Percentiles rank a stretch among this genome's conserved stretches.
Conservation (phyloP, 2,888 invertebrate genomes). For the Pimpla rufipes region DNA sequence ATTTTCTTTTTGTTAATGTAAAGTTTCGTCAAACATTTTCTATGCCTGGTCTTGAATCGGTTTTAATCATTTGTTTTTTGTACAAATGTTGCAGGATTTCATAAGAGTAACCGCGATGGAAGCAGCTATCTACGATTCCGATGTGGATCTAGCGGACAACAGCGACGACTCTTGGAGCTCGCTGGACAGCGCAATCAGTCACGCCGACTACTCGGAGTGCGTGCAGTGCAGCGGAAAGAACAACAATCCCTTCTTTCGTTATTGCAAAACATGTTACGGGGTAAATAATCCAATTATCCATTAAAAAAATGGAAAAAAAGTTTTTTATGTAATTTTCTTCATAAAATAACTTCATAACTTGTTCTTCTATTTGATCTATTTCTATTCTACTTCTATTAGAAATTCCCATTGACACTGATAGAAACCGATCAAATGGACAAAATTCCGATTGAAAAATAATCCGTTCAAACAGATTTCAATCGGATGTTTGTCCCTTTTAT, state of each 20-base stretch:
- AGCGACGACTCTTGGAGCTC: slow-evolving; percentile 79
- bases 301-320: background rate
- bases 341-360: background rate
- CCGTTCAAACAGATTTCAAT: too few species aligned
- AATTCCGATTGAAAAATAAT: too few species aligned
- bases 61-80: slow-evolving; percentile 14
- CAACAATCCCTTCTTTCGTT: slow-evolving; percentile 88
- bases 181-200: slow-evolving; percentile 86
- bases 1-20: too few species aligned
- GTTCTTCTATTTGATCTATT: background rate
- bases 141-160: slow-evolving; percentile 78
- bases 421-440: too few species aligned
- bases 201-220: slow-evolving; percentile 89
- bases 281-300: slow-evolving; percentile 81
- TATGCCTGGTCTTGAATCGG: background rate
- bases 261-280: slow-evolving; percentile 91
- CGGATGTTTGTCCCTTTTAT: too few species aligned
- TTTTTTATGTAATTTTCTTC: background rate
- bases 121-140: slow-evolving; percentile 73
- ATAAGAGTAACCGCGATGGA: slow-evolving; percentile 74
- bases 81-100: slow-evolving; percentile 72
- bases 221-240: slow-evolving; percentile 88
- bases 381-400: too few species aligned
- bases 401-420: too few species aligned
- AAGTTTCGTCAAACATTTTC: background rate